A percentile compares a stretch with the other conserved stretches of the same genome.
These are phyloP conservation scores for Isurus oxyrinchus DNA, from an alignment of 2,113 vertebrate genomes.

Conservation along the genomic window DNA sequence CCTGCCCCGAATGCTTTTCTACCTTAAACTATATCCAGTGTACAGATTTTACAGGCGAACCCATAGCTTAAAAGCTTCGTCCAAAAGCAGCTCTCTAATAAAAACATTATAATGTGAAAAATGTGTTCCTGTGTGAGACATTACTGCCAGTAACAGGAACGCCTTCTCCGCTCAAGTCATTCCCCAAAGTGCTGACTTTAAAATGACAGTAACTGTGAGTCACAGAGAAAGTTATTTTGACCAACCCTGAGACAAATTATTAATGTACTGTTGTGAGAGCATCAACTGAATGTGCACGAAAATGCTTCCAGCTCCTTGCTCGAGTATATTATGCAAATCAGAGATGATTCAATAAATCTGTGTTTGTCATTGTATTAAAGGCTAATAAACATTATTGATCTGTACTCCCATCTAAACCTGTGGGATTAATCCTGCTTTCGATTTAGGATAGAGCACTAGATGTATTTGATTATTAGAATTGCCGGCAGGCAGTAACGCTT, in stretches of 20 bases:
- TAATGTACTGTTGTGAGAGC: background rate
- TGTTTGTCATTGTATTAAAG: background rate
- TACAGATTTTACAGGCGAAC: background rate
- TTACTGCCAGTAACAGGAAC: constrained; percentile 6
- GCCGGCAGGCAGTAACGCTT: background rate
- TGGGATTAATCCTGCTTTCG: background rate
- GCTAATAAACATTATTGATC: background rate
- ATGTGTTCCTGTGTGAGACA: constrained; percentile 11
- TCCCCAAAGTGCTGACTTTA: constrained; percentile 22
- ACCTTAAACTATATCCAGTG: background rate
- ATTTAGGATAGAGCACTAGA: background rate
- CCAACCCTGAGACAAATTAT: background rate
- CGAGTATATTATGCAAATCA: background rate
- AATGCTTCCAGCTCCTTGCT: background rate
- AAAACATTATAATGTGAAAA: constrained; percentile 13
- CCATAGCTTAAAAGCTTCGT: background rate
- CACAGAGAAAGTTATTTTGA: background rate
- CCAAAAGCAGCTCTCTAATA: background rate
- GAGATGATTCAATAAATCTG: background rate
- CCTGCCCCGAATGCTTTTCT: background rate
- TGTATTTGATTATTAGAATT: background rate
- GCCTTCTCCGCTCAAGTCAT: background rate
- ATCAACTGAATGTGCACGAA: background rate
- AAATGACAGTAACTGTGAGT: constrained; percentile 25
- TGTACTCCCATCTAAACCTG: background rate